Percentiles rank a stretch among this genome's conserved stretches.
phyloP scores from a whole-genome alignment of 2,888 invertebrate genomes.

The Clostera curtula region DNA sequence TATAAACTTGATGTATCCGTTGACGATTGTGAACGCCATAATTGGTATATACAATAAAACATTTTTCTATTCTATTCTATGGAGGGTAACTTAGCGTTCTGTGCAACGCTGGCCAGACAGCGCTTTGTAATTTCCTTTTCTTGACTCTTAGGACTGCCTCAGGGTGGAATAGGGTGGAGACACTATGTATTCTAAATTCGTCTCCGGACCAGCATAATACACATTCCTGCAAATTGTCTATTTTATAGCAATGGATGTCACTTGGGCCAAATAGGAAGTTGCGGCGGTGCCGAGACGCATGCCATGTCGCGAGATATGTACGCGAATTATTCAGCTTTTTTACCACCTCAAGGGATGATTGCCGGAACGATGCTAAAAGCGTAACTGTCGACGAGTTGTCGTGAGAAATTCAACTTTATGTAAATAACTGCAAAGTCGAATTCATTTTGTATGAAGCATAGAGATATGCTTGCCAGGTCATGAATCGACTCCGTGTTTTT shows the following conservation, averaged over 20 bases:
- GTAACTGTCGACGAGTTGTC: conserved; percentile 23
- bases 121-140: too few species aligned
- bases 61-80: too few species aligned
- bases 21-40: too few species aligned
- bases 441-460: conserved; percentile 9
- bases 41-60: too few species aligned
- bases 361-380: conserved; percentile 28
- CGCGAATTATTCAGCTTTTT: conserved; percentile 64
- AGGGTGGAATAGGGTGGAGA: too few species aligned
- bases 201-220: too few species aligned
- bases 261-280: conserved; percentile 56
- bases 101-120: too few species aligned
- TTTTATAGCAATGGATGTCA: conserved; percentile 43
- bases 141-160: too few species aligned
- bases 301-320: conserved; percentile 52
- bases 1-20: too few species aligned
- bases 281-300: conserved; percentile 54
- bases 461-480: conserved; percentile 33
- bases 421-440: conserved; percentile 10
- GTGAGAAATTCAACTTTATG: conserved; percentile 12
- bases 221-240: conserved; percentile 43
- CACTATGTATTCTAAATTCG: too few species aligned
- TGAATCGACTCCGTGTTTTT: conserved; percentile 52
- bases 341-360: conserved; percentile 49
- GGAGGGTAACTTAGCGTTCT: too few species aligned